A percentile compares a stretch with the other conserved stretches of the same genome.
Conservation (phyloP, 2,113 vertebrate species). For the Thomomys bottae region DNA sequence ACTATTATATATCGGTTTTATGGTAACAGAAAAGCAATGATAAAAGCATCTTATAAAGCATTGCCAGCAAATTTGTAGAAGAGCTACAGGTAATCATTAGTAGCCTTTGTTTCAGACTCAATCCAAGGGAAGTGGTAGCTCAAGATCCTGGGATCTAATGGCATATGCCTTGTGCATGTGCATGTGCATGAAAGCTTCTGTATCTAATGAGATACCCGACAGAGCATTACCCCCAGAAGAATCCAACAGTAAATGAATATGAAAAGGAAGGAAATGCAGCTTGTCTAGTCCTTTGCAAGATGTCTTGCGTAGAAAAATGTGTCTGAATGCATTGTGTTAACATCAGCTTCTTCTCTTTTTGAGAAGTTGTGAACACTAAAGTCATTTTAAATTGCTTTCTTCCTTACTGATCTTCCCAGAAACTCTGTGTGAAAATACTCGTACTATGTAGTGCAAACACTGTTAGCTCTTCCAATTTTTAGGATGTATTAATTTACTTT, state of each 20-base stretch:
- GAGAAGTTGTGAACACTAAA: background rate
- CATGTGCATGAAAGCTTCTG: background rate
- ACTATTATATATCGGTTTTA: background rate
- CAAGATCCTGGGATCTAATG: background rate
- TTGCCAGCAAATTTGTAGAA: background rate
- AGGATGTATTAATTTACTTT: background rate
- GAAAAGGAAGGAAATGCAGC: background rate
- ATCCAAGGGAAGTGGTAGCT: background rate
- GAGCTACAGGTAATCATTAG: background rate
- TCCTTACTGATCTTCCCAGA: background rate
- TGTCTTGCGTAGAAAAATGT: background rate
- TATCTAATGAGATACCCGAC: background rate
- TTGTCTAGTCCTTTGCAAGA: background rate
- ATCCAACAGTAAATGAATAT: background rate
- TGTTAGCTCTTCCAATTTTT: background rate
- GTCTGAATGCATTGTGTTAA: background rate
- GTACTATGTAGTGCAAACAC: background rate
- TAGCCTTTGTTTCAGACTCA: background rate
- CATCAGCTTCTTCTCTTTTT: background rate
- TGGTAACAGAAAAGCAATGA: background rate
- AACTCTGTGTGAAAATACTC: background rate
- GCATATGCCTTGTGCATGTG: background rate
- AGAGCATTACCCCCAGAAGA: background rate
- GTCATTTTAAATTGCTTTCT: background rate
- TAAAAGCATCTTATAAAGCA: conserved; percentile 13